Conservation (phyloP, 2,888 invertebrate species). For the Tortricodes alternella region DNA sequence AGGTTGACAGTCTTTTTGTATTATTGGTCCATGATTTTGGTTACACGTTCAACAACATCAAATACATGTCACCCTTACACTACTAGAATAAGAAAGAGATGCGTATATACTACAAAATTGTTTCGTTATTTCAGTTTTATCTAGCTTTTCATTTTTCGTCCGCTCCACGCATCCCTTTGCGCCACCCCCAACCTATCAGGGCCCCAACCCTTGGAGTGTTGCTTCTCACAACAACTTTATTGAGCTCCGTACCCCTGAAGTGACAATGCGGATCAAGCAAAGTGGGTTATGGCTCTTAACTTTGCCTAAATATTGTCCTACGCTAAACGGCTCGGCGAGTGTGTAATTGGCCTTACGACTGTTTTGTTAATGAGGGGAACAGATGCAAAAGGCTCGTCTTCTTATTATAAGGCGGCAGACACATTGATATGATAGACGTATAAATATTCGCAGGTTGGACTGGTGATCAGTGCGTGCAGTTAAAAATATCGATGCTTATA, state of each 20-base stretch:
- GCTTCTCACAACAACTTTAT: constrained; percentile 62
- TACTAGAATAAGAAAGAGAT: too few species aligned
- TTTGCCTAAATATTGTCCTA: constrained; percentile 30
- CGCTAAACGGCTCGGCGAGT: not conserved
- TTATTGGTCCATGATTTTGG: too few species aligned
- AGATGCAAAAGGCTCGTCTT: not conserved
- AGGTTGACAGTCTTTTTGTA: too few species aligned
- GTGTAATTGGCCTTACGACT: constrained; percentile 2
- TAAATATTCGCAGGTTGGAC: too few species aligned
- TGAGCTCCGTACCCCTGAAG: constrained; percentile 34
- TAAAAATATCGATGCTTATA: too few species aligned
- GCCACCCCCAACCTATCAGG: constrained; percentile 22
- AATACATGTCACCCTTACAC: too few species aligned
- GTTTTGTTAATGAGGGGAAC: not conserved
- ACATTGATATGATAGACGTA: too few species aligned
- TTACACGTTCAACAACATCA: too few species aligned
- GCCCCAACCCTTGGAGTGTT: constrained; percentile 52
- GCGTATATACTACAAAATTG: too few species aligned
- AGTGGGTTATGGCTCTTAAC: constrained; percentile 31
- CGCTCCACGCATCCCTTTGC: constrained; percentile 34
- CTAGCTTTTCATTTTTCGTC: not conserved
- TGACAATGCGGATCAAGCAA: constrained; percentile 27
- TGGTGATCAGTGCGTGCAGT: too few species aligned
- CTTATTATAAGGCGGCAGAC: too few species aligned
- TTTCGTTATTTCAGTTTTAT: too few species aligned